Percentiles rank a stretch among this genome's conserved stretches.
phyloP scores from a whole-genome alignment of 2,113 vertebrate species.

The Gallinago jamesoni region DNA sequence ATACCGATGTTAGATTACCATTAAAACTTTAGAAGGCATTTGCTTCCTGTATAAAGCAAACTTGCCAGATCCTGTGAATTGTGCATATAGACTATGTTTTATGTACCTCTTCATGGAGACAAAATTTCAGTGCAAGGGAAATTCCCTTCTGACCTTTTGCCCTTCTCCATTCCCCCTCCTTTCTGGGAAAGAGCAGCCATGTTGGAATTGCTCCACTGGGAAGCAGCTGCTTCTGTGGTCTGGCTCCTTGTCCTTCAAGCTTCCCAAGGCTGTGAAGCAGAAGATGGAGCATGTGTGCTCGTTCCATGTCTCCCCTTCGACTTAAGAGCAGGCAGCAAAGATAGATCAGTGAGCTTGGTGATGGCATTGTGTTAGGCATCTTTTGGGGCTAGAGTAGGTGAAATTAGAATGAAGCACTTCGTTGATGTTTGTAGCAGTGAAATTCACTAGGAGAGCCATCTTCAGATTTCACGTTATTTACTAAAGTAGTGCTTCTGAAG shows the following conservation, averaged over 20 bases:
- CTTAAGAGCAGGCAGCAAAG: neutral
- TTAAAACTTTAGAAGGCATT: neutral
- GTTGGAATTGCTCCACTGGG: slow-evolving; percentile 46
- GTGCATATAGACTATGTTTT: neutral
- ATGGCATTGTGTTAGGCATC: neutral
- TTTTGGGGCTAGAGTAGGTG: neutral
- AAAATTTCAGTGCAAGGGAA: neutral
- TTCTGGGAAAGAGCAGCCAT: slow-evolving; percentile 21
- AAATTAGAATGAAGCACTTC: neutral
- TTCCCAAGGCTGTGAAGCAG: slow-evolving; percentile 7
- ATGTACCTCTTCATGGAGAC: neutral
- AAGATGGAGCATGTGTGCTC: neutral
- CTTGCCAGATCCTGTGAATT: neutral
- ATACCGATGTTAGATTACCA: neutral
- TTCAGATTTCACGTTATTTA: neutral
- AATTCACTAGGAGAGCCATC: neutral
- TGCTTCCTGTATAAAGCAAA: neutral
- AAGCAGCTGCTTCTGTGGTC: slow-evolving; percentile 62
- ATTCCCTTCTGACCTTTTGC: slow-evolving; percentile 43
- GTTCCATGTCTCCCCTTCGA: neutral
- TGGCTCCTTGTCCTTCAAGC: slow-evolving; percentile 19
- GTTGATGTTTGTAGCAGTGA: neutral
- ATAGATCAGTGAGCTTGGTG: neutral
- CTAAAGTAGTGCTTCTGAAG: neutral
- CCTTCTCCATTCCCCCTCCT: slow-evolving; percentile 12